Percentiles rank a stretch among this genome's conserved stretches.
phyloP scores from a whole-genome alignment of 2,797 vertebrate species.

The Euthynnus affinis region DNA sequence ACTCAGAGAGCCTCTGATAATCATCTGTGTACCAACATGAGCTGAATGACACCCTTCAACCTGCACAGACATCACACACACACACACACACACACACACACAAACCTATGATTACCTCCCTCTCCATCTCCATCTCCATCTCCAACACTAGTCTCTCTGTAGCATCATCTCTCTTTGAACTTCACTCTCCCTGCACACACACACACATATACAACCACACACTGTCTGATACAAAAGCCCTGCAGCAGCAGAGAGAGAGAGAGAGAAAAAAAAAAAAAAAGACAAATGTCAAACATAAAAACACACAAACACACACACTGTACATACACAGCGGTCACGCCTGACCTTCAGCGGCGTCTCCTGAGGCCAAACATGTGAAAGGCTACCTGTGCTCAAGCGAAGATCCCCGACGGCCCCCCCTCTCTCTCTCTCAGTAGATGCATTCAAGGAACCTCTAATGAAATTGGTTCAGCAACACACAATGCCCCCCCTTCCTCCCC shows the following conservation, averaged over 20 bases:
- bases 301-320: slow-evolving; percentile 21
- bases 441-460: slow-evolving; percentile 43
- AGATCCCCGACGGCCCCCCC: slow-evolving; percentile 5
- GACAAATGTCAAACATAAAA: slow-evolving; percentile 65
- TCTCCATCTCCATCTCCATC: slow-evolving; percentile 11
- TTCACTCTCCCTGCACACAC: background rate
- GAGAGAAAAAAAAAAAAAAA: background rate
- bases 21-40: slow-evolving; percentile 9
- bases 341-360: slow-evolving; percentile 67
- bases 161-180: slow-evolving; percentile 47
- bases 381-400: slow-evolving; percentile 45
- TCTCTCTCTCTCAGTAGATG: background rate
- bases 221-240: slow-evolving; percentile 19
- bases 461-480: slow-evolving; percentile 29
- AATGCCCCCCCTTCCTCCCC: background rate
- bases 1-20: slow-evolving; percentile 5
- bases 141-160: background rate
- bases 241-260: slow-evolving; percentile 11
- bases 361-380: slow-evolving; percentile 52
- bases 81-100: background rate
- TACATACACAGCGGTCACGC: slow-evolving; percentile 32
- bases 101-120: slow-evolving; percentile 34
- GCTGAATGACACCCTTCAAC: slow-evolving; percentile 32
- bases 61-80: slow-evolving; percentile 32
- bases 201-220: slow-evolving; percentile 4